Base-by-base conservation (phyloP, 2,797 vertebrate species). In the Enteromius argenteus region DNA sequence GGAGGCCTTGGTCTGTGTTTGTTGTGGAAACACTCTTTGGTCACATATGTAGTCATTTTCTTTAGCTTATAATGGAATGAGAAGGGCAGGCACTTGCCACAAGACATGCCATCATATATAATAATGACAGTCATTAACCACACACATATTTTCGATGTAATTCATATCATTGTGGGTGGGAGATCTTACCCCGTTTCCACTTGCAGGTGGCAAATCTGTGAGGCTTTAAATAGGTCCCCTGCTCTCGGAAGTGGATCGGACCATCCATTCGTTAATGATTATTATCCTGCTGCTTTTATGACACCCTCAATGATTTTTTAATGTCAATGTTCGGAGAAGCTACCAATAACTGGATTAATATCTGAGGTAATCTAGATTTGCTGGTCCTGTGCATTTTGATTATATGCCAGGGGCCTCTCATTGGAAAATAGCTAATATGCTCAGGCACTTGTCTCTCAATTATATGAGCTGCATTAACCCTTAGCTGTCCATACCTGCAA, bases 361-460 rank as follows among this genome's bases (percentile, higher is more conserved):
- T 89, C 87, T 84, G 74, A 81, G 88, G 79, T 90, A 91, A 90
- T 91, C 87, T 87, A 87, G 89, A 89, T 91, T 88, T 91, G 89
- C 90, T 90, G 90, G 85, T 90, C 87, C 85, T 87, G 84, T 91
- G 90, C 89, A 82, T 89, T 90, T 88, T 90, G 90, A 91, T 90
- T 89, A 89, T 88, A 89, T 89, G 80, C 85, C 87, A 85, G 87
- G 60, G 80, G 84, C 83, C 80, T 80, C 83, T 83, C 87, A 88
- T 77, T 88, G 88, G 87, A 85, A 89, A 90, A 88, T 46, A 86
- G 82, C 82, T 90, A 87, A 90, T 89, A 86, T 83, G 79, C 85
- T 74, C 82, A 77, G 82, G 83, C 86, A 87, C 88, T 89, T 87
- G 85, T 89, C 85, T 88, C 87, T 91, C 89, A 89, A 83, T 91